Base-by-base conservation (phyloP, 2,797 vertebrate genomes). In the Aldrovandia affinis region DNA sequence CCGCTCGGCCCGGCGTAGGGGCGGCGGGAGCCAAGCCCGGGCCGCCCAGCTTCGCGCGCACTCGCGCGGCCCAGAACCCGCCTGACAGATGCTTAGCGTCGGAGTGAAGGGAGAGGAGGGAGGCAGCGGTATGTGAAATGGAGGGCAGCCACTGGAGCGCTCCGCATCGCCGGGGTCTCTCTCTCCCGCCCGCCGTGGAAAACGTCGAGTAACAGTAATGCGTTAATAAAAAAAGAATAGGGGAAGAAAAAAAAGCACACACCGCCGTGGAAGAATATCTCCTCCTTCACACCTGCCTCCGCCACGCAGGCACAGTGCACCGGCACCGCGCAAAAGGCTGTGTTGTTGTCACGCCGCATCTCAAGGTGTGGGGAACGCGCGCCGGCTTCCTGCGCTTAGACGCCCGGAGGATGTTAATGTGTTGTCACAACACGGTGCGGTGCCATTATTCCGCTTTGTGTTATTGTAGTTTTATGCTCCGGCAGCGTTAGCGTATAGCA, bases 51-150 rank as follows among this genome's bases (percentile, higher is more conserved):
- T n/a, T 28, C 81, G 85, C 86, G 89, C 89, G 86, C 87, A 84
- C 87, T 88, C 88, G 90, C 88, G 89, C 83, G 88, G 86, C 89
- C 87, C 89, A 92, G 93, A 92, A 77, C 87, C 89, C 89, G 89
- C 83, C 87, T 89, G 90, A 93, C 89, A 91, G 92, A 93, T 91
- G 92, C 90, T 92, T 90, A 89, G 88, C 92, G 92, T 87, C 84
- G 89, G 90, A 92, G 90, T 90, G 91, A 91, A 93, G 91, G 89
- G 90, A 90, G 91, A 91, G 89, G 92, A 89, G 89, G 91, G 91
- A 91, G 91, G 91, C 90, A 93, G 90, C 92, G 92, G 93, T 92
- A 92, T 94, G 91, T 93, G 92, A 94, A 94, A 94, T 95, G 91
- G 92, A 92, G 91, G 94, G 92, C 92, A 92, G 88, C 81, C 89